Evolutionary conservation across 2,888 invertebrate genomes (phyloP), one percentile per base, ranked within the genome.

Genomic region (Stenoptilia bipunctidactyla): DNA sequence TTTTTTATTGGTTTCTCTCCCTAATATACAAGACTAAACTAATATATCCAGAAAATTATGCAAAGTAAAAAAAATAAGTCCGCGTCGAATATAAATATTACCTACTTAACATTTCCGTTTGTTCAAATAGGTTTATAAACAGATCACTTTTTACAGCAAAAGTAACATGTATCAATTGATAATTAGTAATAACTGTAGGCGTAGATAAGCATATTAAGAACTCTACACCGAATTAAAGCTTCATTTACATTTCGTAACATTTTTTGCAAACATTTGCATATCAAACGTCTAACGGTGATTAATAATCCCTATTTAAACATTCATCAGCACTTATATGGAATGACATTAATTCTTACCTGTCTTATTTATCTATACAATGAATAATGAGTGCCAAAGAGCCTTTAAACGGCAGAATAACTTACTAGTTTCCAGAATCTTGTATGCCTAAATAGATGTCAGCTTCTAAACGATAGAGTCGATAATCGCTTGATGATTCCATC

Each of bases 381-480:
- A 20, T 5, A 20, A 20, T 20, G 20, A 20, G 4, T 20, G 20
- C 8, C 20, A 20, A 20, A 63, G 67, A 58, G 51, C 56, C 58
- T 58, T 70, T 66, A 66, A 70, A 69, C 69, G 63, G 61, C 61
- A 55, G 65, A 56, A 51, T 58, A 59, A 61, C 67, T 65, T 56
- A 53, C 55, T 53, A 48, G 8, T 20, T 8, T 20, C 20, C 20
- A 5, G 20, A 5, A 20, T 20, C 20, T 20, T 20, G 20, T 20
- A 20, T 20, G 3, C 20, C 8, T 20, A 20, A 20, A 20, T 20
- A 8, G 20, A 20, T 20, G 20, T 20, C 20, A 8, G 20, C 20
- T 20, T 5, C 20, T 20, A 20, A 3, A 5, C 20, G 20, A 20
- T 20, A 20, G 20, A 5, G 20, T 20, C 20, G 20, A 43, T 47